phyloP scores from a whole-genome alignment of 2,888 invertebrate genomes.

The Heliconius erato region DNA sequence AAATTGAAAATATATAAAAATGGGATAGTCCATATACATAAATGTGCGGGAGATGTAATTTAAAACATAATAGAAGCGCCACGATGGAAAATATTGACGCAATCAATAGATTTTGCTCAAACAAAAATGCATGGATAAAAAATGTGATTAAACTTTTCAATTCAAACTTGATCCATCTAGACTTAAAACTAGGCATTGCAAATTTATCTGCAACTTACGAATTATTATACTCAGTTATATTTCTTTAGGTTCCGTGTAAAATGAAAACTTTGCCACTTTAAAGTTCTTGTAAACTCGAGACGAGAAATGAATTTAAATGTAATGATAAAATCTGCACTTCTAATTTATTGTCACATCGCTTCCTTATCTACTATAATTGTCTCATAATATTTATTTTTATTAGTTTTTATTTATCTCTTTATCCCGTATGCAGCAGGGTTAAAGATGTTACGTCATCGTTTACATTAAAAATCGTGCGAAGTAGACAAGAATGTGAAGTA shows the following conservation, averaged over 20 bases:
- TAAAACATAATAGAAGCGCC: background rate
- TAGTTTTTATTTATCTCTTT: background rate
- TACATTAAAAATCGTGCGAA: too few relatives aligned
- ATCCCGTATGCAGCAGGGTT: background rate
- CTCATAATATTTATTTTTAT: background rate
- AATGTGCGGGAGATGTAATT: background rate
- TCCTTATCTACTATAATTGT: background rate
- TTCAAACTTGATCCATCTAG: background rate
- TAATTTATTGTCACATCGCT: background rate
- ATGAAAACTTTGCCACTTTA: slow-evolving; percentile 16
- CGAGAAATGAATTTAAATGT: slow-evolving; percentile 11
- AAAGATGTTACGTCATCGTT: too few relatives aligned
- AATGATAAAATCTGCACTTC: background rate
- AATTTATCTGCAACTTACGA: background rate
- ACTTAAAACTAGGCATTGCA: slow-evolving; percentile 8
- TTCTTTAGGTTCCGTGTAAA: slow-evolving; percentile 14
- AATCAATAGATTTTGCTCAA: background rate
- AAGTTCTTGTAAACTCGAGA: slow-evolving; percentile 1
- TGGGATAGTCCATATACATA: background rate
- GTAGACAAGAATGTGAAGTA: too few relatives aligned
- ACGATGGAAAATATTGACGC: background rate
- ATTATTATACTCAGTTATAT: slow-evolving; percentile 1
- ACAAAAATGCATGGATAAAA: background rate
- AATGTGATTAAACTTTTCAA: background rate
- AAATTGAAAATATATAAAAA: background rate